Base-by-base conservation (phyloP, 2,113 vertebrate species). In the Ophthalmolycus amberensis region DNA sequence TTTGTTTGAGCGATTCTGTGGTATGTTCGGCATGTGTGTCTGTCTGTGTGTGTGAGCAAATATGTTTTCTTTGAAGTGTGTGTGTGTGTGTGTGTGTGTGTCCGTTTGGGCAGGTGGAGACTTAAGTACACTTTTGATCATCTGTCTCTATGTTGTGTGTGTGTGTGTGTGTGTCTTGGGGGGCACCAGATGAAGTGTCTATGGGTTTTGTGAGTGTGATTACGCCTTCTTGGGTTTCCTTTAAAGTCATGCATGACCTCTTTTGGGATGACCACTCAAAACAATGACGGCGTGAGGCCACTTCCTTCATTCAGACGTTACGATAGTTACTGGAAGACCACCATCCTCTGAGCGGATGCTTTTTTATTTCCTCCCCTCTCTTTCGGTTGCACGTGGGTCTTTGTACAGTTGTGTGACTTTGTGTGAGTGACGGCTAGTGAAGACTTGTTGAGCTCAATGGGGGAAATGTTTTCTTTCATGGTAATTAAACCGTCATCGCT, bases 11-110 rank as follows among this genome's bases (percentile, higher is more conserved):
- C 9, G 60, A 81, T 65, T 77, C 32, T 40, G 75, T 78, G 90
- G 86, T 82, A 88, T 92, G 80, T 79, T 70, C 73, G 76, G 84
- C 65, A 85, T 86, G 80, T 88, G 66, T 63, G 40, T 76, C n/a
- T 16, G 44, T 65, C 22, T 15, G 37, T 65, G 27, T 64, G 58
- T 75, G 69, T 60, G 64, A 56, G 29, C 9, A 52, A 73, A 81
- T 70, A 22, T 82, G 73, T 74, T 60, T 72, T 73, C 34, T 70
- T 84, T 64, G 29, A 71, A 48, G 67, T 40, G 54, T 75, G 34
- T 46, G 18, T 42, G 9, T 40, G 20, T 64, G 64, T 37, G 58
- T 72, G 34, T 67, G 14, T 42, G 9, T 62, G 22, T 65, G 64
- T 68, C n/a, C 38, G 20, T 40, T 72, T 4, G 20, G 25, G 14